phyloP scores from a whole-genome alignment of 1,140 invertebrate species.

The Papilio xuthus region DNA sequence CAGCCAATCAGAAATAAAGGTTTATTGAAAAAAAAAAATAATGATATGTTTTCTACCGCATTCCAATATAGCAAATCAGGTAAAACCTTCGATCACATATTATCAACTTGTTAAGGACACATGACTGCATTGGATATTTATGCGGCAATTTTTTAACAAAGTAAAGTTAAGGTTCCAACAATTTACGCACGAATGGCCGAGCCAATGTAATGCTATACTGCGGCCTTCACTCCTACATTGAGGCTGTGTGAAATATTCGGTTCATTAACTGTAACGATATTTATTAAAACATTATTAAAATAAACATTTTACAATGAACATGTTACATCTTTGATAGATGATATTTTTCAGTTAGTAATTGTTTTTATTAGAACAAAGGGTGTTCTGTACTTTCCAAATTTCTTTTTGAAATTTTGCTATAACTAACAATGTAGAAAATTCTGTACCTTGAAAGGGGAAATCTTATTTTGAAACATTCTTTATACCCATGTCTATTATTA shows the following conservation, averaged over 20 bases:
- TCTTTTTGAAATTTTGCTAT: too few species aligned
- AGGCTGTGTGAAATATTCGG: constrained; percentile 7
- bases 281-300: not conserved
- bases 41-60: not conserved
- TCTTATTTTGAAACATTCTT: too few species aligned
- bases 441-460: too few species aligned
- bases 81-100: not conserved
- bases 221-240: constrained; percentile 19
- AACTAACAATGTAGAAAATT: too few species aligned
- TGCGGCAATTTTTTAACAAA: constrained; percentile 14
- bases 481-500: too few species aligned
- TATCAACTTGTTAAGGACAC: not conserved
- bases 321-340: not conserved
- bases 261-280: constrained; percentile 1
- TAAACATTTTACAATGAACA: not conserved
- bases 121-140: not conserved
- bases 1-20: not conserved
- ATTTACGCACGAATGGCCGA: constrained; percentile 33
- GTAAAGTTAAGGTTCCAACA: constrained; percentile 23
- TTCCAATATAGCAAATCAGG: not conserved
- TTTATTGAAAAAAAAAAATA: not conserved
- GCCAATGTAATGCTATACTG: constrained; percentile 24
- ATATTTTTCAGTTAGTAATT: not conserved
- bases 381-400: too few species aligned
- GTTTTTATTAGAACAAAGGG: not conserved